Percentiles rank a stretch among this genome's conserved stretches.
phyloP scores from a whole-genome alignment of 1,140 invertebrate species.

The Fragariocoptes setiger region DNA sequence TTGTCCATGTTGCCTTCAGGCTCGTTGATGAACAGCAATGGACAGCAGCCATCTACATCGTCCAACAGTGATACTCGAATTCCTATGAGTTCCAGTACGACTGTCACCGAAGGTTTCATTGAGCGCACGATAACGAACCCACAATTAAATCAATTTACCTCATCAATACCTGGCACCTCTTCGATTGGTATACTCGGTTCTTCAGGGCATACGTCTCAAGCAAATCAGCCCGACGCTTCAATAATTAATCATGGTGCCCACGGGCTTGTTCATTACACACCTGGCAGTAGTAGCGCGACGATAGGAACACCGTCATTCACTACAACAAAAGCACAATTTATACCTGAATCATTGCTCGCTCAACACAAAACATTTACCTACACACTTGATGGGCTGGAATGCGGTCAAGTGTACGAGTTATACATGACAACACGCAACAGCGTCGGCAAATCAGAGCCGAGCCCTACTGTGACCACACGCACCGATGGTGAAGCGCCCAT shows the following conservation, averaged over 20 bases:
- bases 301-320: neutral
- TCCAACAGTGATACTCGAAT: neutral
- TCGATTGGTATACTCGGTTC: too few relatives aligned
- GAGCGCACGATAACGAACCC: neutral
- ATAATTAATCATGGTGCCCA: slow-evolving; percentile 1
- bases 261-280: neutral
- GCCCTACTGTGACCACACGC: slow-evolving; percentile 15
- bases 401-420: slow-evolving; percentile 49
- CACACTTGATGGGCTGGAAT: slow-evolving; percentile 14
- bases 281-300: neutral
- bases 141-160: neutral
- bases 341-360: slow-evolving; percentile 1
- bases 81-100: too few relatives aligned
- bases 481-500: slow-evolving; percentile 10
- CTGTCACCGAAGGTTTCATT: too few relatives aligned
- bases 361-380: slow-evolving; percentile 1
- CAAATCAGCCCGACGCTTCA: slow-evolving; percentile 2
- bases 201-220: too few relatives aligned
- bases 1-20: too few relatives aligned
- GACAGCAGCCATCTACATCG: neutral
- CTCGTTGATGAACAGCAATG: neutral
- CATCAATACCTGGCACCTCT: too few relatives aligned
- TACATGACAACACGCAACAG: slow-evolving; percentile 58
- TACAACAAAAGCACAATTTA: neutral
- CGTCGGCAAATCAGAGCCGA: slow-evolving; percentile 50